Evolutionary conservation across 2,113 vertebrate genomes (phyloP), one percentile per base, ranked within the genome.

Genomic region (Bubo blakistoni): DNA sequence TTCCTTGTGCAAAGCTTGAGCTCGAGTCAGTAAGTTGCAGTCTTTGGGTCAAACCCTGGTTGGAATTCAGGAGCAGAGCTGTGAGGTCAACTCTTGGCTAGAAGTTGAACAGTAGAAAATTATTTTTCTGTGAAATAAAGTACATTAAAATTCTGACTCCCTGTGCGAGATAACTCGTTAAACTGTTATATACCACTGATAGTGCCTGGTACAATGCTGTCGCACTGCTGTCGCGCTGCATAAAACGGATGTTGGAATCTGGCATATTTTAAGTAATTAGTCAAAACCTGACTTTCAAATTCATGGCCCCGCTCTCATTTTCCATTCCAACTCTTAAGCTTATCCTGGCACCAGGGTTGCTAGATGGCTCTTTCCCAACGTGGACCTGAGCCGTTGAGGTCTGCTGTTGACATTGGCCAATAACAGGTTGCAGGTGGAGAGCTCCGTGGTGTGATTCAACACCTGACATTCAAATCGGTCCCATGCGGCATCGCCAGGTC

Each of bases 151-250:
- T 34, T 66, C 25, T 70, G 47, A 14, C 8, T 84, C 36, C 5
- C 7, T 42, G 12, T 21, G 20, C 0, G 3, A 88, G 42, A 12
- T 9, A 22, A 12, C 47, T 85, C 1, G 0, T 73, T 24, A 27
- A 81, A 8, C 32, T 32, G 1, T 19, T 72, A 2, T 13, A 22
- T 54, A 7, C 2, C 18, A 3, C 18, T 32, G n/a, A 8, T 4
- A 13, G 16, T 29, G 11, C 25, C 24, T 36, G 47, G 16, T 25
- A 19, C 40, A 13, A 21, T 19, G 19, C 40, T 40, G 12, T 7
- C 42, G 40, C 40, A 22, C 38, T 38, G 38, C 38, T 38, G 38
- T 38, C 38, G 38, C 38, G 1, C 16, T 44, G 38, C 13, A 2
- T 24, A 16, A 40, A 59, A 7, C 21, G 16, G 14, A 11, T 72